A percentile compares a stretch with the other conserved stretches of the same genome.
These are phyloP conservation scores for Schizotus pectinicornis DNA, from an alignment of 2,888 invertebrate genomes.

Conservation along the genomic window DNA sequence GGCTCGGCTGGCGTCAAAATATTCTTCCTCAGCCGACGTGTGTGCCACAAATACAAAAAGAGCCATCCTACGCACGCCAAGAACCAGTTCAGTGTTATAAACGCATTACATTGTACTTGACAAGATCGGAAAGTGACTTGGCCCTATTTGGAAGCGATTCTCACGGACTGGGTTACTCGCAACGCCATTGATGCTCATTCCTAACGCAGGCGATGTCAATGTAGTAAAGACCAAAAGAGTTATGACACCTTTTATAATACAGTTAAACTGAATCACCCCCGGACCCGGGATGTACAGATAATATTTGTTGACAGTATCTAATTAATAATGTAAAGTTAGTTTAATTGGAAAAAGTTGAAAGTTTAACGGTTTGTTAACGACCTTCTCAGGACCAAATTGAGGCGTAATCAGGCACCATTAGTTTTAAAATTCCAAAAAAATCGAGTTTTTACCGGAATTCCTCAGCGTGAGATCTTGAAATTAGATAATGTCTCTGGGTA, in stretches of 20 bases:
- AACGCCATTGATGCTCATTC: constrained; percentile 41
- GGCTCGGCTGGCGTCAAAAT: not conserved
- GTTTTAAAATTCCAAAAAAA: not conserved
- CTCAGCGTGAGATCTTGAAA: no score
- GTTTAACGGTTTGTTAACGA: constrained; percentile 3
- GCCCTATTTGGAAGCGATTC: constrained; percentile 49
- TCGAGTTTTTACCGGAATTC: no score
- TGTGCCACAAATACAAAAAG: constrained; percentile 10
- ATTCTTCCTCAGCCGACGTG: constrained; percentile 1
- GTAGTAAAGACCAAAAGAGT: constrained; percentile 19
- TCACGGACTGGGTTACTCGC: constrained; percentile 50
- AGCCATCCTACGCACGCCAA: constrained; percentile 12
- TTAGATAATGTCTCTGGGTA: no score
- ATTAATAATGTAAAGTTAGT: constrained; percentile 9
- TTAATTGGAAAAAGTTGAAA: constrained; percentile 12
- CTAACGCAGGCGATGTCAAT: constrained; percentile 1
- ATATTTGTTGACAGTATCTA: not conserved
- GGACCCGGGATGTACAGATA: constrained; percentile 10
- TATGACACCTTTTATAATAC: constrained; percentile 30
- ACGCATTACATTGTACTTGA: constrained; percentile 6
- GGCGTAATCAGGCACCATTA: not conserved
- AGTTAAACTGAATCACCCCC: constrained; percentile 20
- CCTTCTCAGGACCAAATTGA: not conserved
- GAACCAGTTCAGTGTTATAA: constrained; percentile 31
- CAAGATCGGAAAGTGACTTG: constrained; percentile 35